Conservation (phyloP, 2,113 vertebrate species). For the Callospermophilus lateralis region DNA sequence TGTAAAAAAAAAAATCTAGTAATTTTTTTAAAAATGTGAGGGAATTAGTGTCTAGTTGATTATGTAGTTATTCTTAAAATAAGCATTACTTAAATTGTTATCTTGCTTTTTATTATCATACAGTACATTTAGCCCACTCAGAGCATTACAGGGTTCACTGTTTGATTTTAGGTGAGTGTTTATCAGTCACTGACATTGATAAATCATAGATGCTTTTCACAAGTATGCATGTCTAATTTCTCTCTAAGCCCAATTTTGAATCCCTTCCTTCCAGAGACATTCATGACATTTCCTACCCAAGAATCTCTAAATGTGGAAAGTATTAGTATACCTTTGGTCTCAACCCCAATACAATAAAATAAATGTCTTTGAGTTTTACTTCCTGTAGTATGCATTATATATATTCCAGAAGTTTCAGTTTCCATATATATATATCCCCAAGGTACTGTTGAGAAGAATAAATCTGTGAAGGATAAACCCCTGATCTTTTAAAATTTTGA, state of each 20-base stretch:
- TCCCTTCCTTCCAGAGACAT: not conserved
- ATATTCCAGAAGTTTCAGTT: not conserved
- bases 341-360: not conserved
- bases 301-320: not conserved
- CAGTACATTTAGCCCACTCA: not conserved
- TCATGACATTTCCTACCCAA: not conserved
- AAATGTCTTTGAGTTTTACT: not conserved
- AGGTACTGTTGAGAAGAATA: not conserved
- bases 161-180: not conserved
- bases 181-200: not conserved
- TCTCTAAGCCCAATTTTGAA: not conserved
- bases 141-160: not conserved
- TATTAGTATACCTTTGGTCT: not conserved
- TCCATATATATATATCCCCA: not conserved
- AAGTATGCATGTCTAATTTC: not conserved
- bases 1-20: not conserved
- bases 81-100: not conserved
- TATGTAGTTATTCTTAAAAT: not conserved
- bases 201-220: not conserved
- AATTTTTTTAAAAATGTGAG: not conserved
- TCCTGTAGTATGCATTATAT: not conserved
- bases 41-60: not conserved
- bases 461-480: not conserved
- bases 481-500: not conserved
- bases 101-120: not conserved